Evolutionary conservation across 2,888 invertebrate species (phyloP).

Genomic region (Leucoma salicis): DNA sequence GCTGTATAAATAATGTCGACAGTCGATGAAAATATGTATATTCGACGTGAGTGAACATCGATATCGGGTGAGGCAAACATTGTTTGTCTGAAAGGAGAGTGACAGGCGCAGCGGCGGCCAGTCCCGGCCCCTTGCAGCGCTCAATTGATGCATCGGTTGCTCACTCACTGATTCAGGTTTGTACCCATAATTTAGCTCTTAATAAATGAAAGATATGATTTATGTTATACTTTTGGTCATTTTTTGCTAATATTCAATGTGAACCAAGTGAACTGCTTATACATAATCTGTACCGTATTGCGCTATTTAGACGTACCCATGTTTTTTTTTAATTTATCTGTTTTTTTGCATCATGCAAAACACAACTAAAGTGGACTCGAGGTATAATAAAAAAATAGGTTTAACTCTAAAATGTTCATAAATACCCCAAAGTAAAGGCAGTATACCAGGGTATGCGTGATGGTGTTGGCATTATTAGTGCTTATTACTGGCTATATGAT

Average conservation of each 20-base stretch:
- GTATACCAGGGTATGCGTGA: no score
- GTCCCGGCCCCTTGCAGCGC: slow-evolving; percentile 66
- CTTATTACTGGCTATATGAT: no score
- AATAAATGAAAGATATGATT: slow-evolving; percentile 35
- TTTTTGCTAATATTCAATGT: slow-evolving; percentile 33
- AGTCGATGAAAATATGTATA: slow-evolving; percentile 22
- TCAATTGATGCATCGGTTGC: slow-evolving; percentile 75
- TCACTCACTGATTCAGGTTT: slow-evolving; percentile 49
- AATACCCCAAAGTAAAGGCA: no score
- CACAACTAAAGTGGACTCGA: no score
- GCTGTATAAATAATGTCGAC: no score
- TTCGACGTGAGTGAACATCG: slow-evolving; percentile 37
- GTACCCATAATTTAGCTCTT: slow-evolving; percentile 41
- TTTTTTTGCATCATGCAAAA: no score
- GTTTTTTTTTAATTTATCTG: no score
- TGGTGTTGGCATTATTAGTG: no score
- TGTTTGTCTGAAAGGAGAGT: slow-evolving; percentile 44
- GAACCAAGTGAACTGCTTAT: not conserved
- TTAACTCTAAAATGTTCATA: no score
- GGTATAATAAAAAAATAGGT: no score
- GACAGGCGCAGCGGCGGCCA: slow-evolving; percentile 51
- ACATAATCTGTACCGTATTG: slow-evolving; percentile 2
- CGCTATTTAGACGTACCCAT: no score
- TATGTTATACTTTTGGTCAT: slow-evolving; percentile 25
- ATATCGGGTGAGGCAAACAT: slow-evolving; percentile 41